Evolutionary conservation across 1,140 invertebrate genomes (phyloP).

Genomic region (Brachionus plicatilis): DNA sequence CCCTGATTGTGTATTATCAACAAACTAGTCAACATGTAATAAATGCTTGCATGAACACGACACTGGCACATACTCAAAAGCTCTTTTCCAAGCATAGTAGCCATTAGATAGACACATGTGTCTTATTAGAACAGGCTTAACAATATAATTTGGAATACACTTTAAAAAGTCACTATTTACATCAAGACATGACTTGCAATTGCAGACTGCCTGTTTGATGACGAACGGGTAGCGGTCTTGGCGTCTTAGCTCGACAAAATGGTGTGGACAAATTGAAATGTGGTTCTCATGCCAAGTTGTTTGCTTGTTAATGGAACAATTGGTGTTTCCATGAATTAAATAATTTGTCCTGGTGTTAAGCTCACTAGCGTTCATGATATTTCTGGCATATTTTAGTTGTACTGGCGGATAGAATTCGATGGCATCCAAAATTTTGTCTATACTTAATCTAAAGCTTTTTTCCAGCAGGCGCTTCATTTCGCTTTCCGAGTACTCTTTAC

Average conservation of each 20-base stretch:
- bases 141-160: constrained; percentile 9
- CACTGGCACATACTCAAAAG: constrained; percentile 13
- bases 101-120: not conserved
- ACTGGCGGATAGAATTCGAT: not conserved
- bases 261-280: constrained; percentile 3
- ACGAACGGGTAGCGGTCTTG: not conserved
- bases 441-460: not conserved
- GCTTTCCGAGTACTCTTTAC: not conserved
- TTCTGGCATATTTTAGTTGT: not conserved
- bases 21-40: not conserved
- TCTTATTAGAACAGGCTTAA: constrained; percentile 1
- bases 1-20: not conserved
- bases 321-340: not conserved
- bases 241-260: constrained; percentile 8
- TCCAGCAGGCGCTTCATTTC: not conserved
- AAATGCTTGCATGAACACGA: constrained; percentile 17
- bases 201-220: not conserved
- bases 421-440: not conserved
- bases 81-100: not conserved
- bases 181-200: not conserved
- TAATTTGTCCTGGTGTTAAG: not conserved
- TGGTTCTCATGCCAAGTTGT: not conserved
- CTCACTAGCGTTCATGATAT: not conserved
- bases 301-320: constrained; percentile 16
- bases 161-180: not conserved